Percentiles rank a stretch among this genome's conserved stretches.
Conservation (phyloP, 2,113 vertebrate genomes). For the Hemibagrus wyckioides region DNA sequence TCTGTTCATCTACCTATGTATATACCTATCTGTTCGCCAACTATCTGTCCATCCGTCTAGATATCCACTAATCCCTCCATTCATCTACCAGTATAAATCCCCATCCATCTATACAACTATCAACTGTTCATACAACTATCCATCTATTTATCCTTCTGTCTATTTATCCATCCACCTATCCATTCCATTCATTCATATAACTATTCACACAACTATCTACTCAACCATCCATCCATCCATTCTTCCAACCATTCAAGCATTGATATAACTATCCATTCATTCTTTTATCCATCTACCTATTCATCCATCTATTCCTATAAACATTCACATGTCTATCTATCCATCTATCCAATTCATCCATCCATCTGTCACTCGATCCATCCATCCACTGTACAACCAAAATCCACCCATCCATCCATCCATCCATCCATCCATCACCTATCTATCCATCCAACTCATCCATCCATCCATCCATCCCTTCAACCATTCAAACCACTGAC, state of each 20-base stretch:
- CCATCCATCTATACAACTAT: not conserved
- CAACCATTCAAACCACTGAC: not conserved
- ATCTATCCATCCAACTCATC: not conserved
- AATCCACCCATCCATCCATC: not conserved
- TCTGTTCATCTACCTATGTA: not conserved
- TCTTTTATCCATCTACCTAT: too few species aligned
- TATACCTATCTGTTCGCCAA: not conserved
- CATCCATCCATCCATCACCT: not conserved
- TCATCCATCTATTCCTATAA: not conserved
- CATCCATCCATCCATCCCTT: not conserved
- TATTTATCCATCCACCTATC: not conserved
- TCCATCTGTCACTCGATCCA: too few species aligned
- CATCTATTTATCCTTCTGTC: not conserved
- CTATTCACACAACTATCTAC: not conserved
- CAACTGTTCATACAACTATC: not conserved
- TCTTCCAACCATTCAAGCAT: not conserved
- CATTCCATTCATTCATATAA: not conserved
- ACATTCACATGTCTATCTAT: too few species aligned
- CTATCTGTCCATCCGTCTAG: not conserved
- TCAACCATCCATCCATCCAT: not conserved
- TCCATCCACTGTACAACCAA: not conserved
- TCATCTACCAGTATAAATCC: not conserved
- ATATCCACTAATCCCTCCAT: not conserved
- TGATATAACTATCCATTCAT: not conserved
- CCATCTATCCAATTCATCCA: not conserved